Percentiles rank a stretch among this genome's conserved stretches.
Conservation (phyloP, 2,113 vertebrate species). For the Rana temporaria region DNA sequence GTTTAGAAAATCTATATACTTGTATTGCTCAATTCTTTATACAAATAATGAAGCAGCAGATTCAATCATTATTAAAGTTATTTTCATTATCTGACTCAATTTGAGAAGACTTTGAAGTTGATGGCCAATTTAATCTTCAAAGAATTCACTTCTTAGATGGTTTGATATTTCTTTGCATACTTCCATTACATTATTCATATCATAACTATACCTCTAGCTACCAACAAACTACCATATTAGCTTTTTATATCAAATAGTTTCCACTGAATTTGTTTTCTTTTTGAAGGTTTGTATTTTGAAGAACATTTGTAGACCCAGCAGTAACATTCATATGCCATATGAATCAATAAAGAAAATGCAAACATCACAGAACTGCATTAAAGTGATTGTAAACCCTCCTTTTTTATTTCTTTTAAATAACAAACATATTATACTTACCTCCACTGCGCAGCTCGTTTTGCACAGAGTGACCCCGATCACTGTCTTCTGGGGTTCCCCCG, state of each 20-base stretch:
- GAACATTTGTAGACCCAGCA: neutral
- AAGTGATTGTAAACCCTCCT: too few species aligned
- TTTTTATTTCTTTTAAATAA: too few species aligned
- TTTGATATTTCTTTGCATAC: constrained; percentile 26
- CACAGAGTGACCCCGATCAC: too few species aligned
- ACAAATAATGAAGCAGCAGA: constrained; percentile 35
- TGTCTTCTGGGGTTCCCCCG: too few species aligned
- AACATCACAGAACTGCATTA: too few species aligned
- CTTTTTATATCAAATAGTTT: neutral
- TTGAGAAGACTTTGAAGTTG: constrained; percentile 29
- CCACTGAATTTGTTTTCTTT: neutral
- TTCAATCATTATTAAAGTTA: constrained; percentile 44
- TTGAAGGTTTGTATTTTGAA: neutral
- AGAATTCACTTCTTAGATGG: constrained; percentile 13
- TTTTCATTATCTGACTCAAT: constrained; percentile 45
- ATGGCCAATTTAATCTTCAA: constrained; percentile 45
- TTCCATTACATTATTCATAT: constrained; percentile 6
- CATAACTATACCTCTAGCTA: constrained; percentile 14
- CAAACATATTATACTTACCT: too few species aligned
- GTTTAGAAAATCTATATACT: constrained; percentile 21
- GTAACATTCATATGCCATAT: too few species aligned
- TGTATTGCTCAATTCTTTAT: neutral
- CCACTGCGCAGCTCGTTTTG: too few species aligned
- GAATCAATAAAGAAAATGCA: too few species aligned
- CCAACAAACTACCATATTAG: neutral